Conservation (phyloP, 2,888 invertebrate genomes). For the Meloe dianella region DNA sequence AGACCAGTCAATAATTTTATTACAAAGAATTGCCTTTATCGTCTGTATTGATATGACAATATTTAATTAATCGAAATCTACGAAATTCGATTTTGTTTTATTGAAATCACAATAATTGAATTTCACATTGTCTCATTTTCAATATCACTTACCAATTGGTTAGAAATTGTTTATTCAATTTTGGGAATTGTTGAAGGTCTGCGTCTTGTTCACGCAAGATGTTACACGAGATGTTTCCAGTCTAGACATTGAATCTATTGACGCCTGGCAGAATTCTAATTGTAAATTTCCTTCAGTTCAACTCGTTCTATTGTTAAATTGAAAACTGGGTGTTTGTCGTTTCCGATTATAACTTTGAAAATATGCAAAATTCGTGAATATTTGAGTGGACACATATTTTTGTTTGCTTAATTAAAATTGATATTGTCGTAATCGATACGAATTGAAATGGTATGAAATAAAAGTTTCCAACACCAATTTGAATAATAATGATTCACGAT, state of each 20-base stretch:
- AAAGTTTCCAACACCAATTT: not conserved
- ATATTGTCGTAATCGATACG: not conserved
- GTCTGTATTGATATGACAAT: not conserved
- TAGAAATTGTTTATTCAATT: conserved; percentile 8
- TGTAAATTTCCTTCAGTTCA: conserved; percentile 1
- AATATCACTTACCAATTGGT: not conserved
- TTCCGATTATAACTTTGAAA: not conserved
- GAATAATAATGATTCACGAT: not conserved
- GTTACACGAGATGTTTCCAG: conserved; percentile 1
- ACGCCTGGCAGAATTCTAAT: conserved; percentile 5
- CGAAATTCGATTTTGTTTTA: not conserved
- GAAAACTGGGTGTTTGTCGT: not conserved
- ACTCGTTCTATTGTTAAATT: not conserved
- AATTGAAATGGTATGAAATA: not conserved
- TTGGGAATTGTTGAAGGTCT: not conserved
- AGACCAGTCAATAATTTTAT: not conserved
- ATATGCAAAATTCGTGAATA: not conserved
- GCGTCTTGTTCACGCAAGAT: conserved; percentile 7
- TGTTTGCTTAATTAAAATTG: not conserved
- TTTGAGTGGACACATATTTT: not conserved
- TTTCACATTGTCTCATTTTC: not conserved
- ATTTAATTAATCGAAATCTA: not conserved
- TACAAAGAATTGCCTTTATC: not conserved
- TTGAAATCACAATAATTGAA: not conserved
- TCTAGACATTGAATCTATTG: conserved; percentile 12